Conservation (phyloP, 2,888 invertebrate species). For the Ichneumoninae sp. region DNA sequence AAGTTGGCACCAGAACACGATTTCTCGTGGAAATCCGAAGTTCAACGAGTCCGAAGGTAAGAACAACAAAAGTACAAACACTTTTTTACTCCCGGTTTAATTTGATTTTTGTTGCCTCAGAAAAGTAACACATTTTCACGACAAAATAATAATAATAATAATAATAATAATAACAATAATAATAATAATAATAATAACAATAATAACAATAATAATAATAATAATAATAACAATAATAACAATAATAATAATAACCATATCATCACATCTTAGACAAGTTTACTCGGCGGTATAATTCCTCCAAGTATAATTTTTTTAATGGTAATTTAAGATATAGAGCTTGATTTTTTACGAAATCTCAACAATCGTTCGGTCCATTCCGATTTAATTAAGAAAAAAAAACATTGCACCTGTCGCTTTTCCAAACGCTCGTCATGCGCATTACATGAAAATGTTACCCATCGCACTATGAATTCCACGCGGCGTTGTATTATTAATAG, state of each 20-base stretch:
- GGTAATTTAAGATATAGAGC: too few species aligned
- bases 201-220: too few species aligned
- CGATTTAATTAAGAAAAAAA: too few species aligned
- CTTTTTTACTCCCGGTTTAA: background rate
- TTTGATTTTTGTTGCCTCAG: background rate
- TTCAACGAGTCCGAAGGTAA: constrained; percentile 91
- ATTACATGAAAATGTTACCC: background rate
- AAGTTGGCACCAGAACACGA: constrained; percentile 94
- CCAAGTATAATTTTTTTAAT: background rate
- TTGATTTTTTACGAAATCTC: too few species aligned
- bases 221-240: too few species aligned
- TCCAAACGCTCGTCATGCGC: constrained; percentile 7
- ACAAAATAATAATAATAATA: background rate
- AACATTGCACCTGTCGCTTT: constrained; percentile 17
- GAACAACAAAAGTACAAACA: background rate
- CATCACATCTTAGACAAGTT: too few species aligned
- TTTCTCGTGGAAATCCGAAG: constrained; percentile 94
- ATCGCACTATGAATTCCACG: constrained; percentile 46
- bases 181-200: background rate
- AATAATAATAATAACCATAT: too few species aligned
- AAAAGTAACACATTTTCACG: background rate
- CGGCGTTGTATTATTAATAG: constrained; percentile 51
- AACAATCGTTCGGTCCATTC: background rate
- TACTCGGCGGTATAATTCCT: too few species aligned
- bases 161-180: background rate